Base-by-base conservation (phyloP, 2,888 invertebrate genomes). In the Ctenicera cuprea region DNA sequence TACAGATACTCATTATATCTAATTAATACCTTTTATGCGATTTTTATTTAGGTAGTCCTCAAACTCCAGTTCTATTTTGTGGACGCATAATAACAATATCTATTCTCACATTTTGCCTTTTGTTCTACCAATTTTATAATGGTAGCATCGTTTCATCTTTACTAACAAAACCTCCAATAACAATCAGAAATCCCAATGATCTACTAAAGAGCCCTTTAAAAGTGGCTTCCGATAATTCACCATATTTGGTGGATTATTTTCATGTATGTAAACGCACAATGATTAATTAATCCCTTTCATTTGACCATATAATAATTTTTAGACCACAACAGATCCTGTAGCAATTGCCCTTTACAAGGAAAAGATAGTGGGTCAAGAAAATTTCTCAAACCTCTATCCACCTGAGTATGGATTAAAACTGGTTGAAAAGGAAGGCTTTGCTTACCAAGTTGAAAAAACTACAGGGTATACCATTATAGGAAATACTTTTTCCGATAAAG, bases 91-190 rank as follows among this genome's bases (percentile, higher is more conserved):
- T 83, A 20, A 80, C 82, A 8, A 63, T 85, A 18, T 83, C 81
- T 62, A 76, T 83, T 59, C 82, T 83, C 33, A 65, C 92, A 0
- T 92, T 91, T 82, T 88, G 91, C 0, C 87, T 92, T 73, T 88
- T 90, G 18, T 85, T 92, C 52, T 92, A 91, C 83, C 93, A 93
- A 81, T 93, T 92, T 83, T 93, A 93, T 83, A 92, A 92, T 48
- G 93, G 92, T 0, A 91, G 91, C 57, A 91, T 93, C 59, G 92
- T 93, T 0, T 92, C 93, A 0, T 90, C 91, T 0, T 82, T 93
- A 68, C 85, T 93, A 41, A 89, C 90, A 82, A 91, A 91, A 71
- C 88, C 91, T 11, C 90, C 91, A 0, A 90, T 89, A 78, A 90
- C 89, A 20, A 92, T 93, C 45, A 89, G 88, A 74, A 90, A 89